Evolutionary conservation across 1,140 invertebrate species (phyloP).

Genomic region (Marisa cornuarietis): DNA sequence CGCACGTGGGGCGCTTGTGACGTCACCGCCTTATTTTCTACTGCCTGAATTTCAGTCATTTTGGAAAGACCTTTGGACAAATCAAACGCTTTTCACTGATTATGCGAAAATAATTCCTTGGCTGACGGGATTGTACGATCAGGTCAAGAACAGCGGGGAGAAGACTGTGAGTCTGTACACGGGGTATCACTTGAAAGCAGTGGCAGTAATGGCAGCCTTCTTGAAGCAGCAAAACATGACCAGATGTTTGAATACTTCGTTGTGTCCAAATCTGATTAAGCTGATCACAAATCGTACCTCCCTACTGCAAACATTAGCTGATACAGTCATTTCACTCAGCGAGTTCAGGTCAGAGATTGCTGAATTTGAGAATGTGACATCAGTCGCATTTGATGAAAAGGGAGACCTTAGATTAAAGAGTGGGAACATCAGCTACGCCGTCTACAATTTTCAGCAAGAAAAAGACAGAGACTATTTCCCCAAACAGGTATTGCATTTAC

Average conservation of each 20-base stretch:
- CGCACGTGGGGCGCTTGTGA: background rate
- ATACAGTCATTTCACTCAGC: background rate
- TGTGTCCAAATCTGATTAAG: background rate
- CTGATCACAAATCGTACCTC: background rate
- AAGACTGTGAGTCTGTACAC: background rate
- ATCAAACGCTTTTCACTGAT: background rate
- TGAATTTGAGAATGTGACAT: background rate
- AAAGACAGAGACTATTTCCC: background rate
- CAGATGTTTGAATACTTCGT: background rate
- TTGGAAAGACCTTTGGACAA: conserved; percentile 8
- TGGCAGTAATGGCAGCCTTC: conserved; percentile 1
- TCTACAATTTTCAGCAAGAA: conserved; percentile 14
- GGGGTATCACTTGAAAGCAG: conserved; percentile 8
- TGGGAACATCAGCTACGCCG: background rate
- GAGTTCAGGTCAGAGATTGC: background rate
- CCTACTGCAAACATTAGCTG: background rate
- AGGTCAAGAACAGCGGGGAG: background rate
- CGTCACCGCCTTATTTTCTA: background rate
- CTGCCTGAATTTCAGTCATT: conserved; percentile 4
- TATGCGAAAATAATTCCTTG: background rate
- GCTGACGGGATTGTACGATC: background rate
- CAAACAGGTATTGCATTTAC: background rate
- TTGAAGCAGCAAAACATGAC: background rate
- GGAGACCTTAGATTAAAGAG: background rate
- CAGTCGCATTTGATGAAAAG: background rate